These are phyloP conservation scores for Leptinotarsa texana DNA, from an alignment of 1,140 invertebrate genomes.

Conservation along the genomic window DNA sequence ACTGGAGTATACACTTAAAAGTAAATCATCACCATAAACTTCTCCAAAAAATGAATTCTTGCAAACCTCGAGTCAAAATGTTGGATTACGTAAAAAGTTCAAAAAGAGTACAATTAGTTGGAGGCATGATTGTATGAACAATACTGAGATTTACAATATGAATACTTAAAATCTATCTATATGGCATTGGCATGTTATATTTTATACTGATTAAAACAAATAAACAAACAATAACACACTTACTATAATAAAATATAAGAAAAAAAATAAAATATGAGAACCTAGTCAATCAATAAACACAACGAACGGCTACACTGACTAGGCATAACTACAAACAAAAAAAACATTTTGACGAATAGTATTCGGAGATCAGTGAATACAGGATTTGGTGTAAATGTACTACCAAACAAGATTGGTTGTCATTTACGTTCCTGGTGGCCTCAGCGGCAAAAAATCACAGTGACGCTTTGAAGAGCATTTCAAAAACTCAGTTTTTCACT, in stretches of 20 bases:
- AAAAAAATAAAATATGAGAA: conserved; percentile 32
- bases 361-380: conserved; percentile 49
- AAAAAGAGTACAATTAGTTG: background rate
- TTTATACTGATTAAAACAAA: conserved; percentile 9
- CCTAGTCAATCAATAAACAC: conserved; percentile 46
- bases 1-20: too few relatives aligned
- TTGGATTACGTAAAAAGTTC: conserved; percentile 11
- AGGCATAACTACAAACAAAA: conserved; percentile 52
- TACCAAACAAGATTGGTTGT: conserved; percentile 10
- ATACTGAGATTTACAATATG: conserved; percentile 12
- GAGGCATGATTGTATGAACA: conserved; percentile 16
- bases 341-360: conserved; percentile 51
- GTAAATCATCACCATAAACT: too few relatives aligned
- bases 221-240: conserved; percentile 44
- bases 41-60: too few relatives aligned
- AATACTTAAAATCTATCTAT: conserved; percentile 16
- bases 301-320: conserved; percentile 50
- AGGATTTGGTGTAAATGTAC: conserved; percentile 49
- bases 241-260: conserved; percentile 45
- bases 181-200: conserved; percentile 33
- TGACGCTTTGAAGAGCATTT: conserved; percentile 56
- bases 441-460: conserved; percentile 53
- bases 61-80: background rate
- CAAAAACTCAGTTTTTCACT: conserved; percentile 45
- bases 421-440: conserved; percentile 37